These are phyloP conservation scores for Diprion similis DNA, from an alignment of 1,140 invertebrate species.

Conservation along the genomic window DNA sequence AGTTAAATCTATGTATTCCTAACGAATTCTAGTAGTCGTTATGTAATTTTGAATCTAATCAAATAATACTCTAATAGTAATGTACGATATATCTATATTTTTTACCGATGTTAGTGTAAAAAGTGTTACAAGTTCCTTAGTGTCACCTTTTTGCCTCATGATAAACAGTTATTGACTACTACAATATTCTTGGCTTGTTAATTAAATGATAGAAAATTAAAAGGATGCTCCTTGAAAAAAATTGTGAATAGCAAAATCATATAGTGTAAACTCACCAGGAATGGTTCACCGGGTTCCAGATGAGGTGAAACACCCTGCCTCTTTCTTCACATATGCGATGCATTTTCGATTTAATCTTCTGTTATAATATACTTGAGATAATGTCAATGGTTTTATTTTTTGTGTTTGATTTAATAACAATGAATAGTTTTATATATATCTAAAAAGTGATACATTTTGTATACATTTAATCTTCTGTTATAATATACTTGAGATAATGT, in stretches of 20 bases:
- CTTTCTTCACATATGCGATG: background rate
- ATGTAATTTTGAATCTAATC: background rate
- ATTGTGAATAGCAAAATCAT: background rate
- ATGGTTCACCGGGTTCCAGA: background rate
- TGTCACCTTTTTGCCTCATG: background rate
- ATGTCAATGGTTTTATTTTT: too few relatives aligned
- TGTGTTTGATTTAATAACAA: background rate
- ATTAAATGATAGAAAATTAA: background rate
- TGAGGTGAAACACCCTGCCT: background rate
- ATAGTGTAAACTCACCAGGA: constrained; percentile 2
- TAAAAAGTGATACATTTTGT: background rate
- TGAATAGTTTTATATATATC: background rate
- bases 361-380: too few relatives aligned
- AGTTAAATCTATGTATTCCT: too few relatives aligned
- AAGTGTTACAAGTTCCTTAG: background rate
- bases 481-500: too few relatives aligned
- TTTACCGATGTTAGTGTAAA: constrained; percentile 3
- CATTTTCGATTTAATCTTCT: background rate
- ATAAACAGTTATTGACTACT: constrained; percentile 3
- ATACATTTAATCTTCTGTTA: background rate
- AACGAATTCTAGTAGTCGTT: background rate
- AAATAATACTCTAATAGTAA: constrained; percentile 1
- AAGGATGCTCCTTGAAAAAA: background rate
- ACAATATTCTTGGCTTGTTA: background rate
- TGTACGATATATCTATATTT: constrained; percentile 5